Base-by-base conservation (phyloP, 1,140 invertebrate genomes). In the Lamellibrachia luymesi region DNA sequence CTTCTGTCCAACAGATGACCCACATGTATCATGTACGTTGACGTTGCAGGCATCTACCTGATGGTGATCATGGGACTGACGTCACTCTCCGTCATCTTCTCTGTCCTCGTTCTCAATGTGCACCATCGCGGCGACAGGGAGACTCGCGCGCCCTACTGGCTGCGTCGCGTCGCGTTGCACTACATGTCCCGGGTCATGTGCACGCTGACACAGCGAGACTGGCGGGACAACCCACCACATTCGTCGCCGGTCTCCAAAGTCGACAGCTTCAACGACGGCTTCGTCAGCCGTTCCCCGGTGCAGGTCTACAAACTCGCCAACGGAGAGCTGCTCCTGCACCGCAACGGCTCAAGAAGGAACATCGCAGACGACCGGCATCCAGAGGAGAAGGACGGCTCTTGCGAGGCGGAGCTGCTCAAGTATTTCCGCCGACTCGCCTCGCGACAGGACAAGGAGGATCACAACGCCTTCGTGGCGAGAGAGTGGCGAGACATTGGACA, bases 51-150 rank as follows among this genome's bases (percentile, higher is more conserved):
- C 93, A 95, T 96, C 51, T 96, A 96, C 94, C 93, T 96, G 91
- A 96, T 96, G 2, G 95, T 96, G 2, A 95, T 96, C 1, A 96
- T 96, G 96, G 95, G 95, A 2, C 95, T 96, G 94, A 96, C 96
- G 2, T 96, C 96, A 90, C 93, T 96, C 22, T 96, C 96, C 13
- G 96, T 96, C 38, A 96, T 96, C 38, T 95, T 96, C 94, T 96
- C 96, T 7, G 96, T 96, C 27, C 95, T 96, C 92, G 96, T 96
- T 4, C 94, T 96, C 2, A 95, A 96, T 93, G 94, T 96, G n/a
- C 96, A 96, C 92, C 95, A 96, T 93, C 92, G 95, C 22, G 95
- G 95, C 25, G 95, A 95, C 13, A 94, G 94, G 80, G 95, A 95
- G 93, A 94, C 94, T 49, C 93, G 94, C 13, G 95, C 95, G 50